A percentile compares a stretch with the other conserved stretches of the same genome.
phyloP scores from a whole-genome alignment of 1,140 invertebrate species.

The Oreohelix idahoensis region DNA sequence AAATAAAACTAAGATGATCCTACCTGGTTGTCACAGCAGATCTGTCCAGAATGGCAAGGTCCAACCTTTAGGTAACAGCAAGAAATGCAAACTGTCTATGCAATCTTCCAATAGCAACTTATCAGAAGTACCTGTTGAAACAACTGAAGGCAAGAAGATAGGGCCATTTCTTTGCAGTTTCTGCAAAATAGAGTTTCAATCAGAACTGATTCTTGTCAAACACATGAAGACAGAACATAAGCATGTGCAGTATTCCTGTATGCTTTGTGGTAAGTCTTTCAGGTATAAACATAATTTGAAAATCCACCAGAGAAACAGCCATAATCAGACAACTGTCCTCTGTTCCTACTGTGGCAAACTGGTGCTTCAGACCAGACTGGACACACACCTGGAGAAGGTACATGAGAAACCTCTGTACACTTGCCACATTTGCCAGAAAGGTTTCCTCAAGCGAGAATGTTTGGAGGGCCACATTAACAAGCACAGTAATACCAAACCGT shows the following conservation, averaged over 20 bases:
- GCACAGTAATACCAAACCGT: constrained; percentile 21
- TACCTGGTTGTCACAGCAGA: background rate
- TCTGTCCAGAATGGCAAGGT: background rate
- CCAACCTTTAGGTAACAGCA: background rate
- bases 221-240: background rate
- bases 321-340: background rate
- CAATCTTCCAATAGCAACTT: background rate
- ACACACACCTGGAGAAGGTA: constrained; percentile 25
- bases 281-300: background rate
- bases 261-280: background rate
- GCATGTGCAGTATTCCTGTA: background rate
- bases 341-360: constrained; percentile 29
- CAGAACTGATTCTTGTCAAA: background rate
- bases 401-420: constrained; percentile 20
- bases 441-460: constrained; percentile 25
- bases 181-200: no score
- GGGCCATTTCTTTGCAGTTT: background rate
- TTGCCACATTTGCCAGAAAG: constrained; percentile 20
- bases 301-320: background rate
- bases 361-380: constrained; percentile 9
- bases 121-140: background rate
- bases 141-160: background rate
- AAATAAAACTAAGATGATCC: background rate
- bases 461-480: constrained; percentile 29
- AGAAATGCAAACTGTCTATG: background rate